Evolutionary conservation across 2,888 invertebrate species (phyloP).

Genomic region (Allophyes oxyacanthae): DNA sequence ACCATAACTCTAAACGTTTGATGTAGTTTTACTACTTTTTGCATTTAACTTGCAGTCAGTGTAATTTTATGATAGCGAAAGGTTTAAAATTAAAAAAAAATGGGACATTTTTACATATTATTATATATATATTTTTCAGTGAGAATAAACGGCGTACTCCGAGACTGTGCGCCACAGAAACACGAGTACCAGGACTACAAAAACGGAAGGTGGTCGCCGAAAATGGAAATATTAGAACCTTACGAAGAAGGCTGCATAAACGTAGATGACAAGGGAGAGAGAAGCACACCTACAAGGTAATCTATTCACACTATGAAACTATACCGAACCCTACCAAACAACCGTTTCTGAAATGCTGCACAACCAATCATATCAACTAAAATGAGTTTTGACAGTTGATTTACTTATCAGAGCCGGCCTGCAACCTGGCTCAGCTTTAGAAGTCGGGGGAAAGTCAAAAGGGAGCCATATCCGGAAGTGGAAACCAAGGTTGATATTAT

Average conservation of each 20-base stretch:
- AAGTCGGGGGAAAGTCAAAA: too few relatives aligned
- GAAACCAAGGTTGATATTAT: too few relatives aligned
- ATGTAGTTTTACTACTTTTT: conserved; percentile 14
- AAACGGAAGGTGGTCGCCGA: conserved; percentile 91
- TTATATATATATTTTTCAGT: conserved; percentile 77
- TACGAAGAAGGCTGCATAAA: conserved; percentile 92
- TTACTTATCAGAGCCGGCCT: too few relatives aligned
- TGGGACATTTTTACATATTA: too few relatives aligned
- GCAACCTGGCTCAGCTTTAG: too few relatives aligned
- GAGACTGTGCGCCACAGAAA: conserved; percentile 94
- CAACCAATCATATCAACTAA: too few relatives aligned
- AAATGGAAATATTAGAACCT: conserved; percentile 91
- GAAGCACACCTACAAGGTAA: conserved; percentile 89
- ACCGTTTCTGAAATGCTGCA: too few relatives aligned
- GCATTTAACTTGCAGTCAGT: conserved; percentile 7
- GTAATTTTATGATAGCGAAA: neutral
- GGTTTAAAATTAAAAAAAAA: too few relatives aligned
- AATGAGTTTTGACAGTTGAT: too few relatives aligned
- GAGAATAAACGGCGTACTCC: conserved; percentile 88
- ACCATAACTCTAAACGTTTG: conserved; percentile 16
- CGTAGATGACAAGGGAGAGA: conserved; percentile 90
- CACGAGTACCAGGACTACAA: conserved; percentile 90
- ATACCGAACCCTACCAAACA: too few relatives aligned
- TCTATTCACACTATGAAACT: neutral
- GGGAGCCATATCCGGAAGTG: too few relatives aligned